Conservation (phyloP, 35 echinoderm and acorn worm species). For the Nesometra sesokonis region DNA sequence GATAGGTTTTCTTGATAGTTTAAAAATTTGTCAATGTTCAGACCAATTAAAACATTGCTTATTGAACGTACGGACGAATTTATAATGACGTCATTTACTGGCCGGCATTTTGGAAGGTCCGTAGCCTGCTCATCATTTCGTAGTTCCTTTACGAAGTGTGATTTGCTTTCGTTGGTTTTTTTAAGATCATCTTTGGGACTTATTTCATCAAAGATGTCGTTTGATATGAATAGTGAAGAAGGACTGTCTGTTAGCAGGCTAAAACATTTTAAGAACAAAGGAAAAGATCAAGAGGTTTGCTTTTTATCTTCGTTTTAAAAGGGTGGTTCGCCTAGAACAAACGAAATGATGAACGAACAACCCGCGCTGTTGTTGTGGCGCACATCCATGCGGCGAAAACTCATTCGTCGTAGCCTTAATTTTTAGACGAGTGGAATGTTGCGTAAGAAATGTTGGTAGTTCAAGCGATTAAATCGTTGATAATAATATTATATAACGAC, state of each 20-base stretch:
- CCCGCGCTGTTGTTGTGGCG: background rate
- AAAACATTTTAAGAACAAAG: conserved; percentile 93
- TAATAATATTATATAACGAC: no score
- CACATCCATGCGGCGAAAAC: background rate
- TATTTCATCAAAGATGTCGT: conserved; percentile 51
- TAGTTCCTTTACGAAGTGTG: conserved; percentile 6
- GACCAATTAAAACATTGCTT: background rate
- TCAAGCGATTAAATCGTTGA: no score
- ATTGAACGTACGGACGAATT: background rate
- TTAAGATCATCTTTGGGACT: conserved; percentile 7
- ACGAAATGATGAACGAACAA: background rate
- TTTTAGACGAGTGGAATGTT: no score
- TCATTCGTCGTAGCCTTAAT: no score
- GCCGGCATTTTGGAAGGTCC: conserved; percentile 70
- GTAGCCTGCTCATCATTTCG: conserved; percentile 16
- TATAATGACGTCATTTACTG: conserved; percentile 41
- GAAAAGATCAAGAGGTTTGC: conserved; percentile 90
- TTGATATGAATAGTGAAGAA: conserved; percentile 41
- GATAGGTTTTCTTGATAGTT: background rate
- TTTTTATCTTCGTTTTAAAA: background rate
- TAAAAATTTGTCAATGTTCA: background rate
- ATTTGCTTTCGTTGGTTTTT: conserved; percentile 4
- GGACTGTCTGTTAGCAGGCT: conserved; percentile 39
- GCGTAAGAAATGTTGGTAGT: no score
- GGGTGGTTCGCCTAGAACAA: background rate